Evolutionary conservation across 2,797 vertebrate species (phyloP).

Genomic region (Cynodonichthys magdalenae): DNA sequence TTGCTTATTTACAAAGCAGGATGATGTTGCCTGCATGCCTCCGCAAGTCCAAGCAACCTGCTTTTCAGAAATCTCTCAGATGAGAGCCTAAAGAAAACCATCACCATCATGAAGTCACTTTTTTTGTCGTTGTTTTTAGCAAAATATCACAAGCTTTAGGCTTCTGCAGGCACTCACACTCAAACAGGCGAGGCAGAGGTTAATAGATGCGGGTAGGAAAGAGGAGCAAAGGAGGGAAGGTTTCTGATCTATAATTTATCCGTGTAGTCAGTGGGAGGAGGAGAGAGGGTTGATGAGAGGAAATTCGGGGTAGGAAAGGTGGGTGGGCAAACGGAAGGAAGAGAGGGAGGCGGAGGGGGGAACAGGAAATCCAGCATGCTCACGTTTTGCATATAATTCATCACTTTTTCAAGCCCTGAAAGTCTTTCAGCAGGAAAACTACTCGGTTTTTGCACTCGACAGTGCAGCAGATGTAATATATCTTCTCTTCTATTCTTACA

Average conservation of each 20-base stretch:
- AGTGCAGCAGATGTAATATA: background rate
- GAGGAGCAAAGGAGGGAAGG: constrained; percentile 32
- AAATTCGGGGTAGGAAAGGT: constrained; percentile 42
- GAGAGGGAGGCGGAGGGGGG: constrained; percentile 7
- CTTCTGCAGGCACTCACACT: background rate
- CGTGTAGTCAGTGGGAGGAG: constrained; percentile 55
- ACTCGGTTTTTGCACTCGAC: constrained; percentile 9
- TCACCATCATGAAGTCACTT: constrained; percentile 12
- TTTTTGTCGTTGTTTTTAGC: constrained; percentile 11
- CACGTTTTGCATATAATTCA: constrained; percentile 43
- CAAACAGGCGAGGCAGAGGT: constrained; percentile 6
- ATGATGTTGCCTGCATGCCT: constrained; percentile 43
- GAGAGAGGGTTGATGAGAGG: constrained; percentile 45
- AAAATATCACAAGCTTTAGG: constrained; percentile 5
- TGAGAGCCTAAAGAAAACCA: constrained; percentile 8
- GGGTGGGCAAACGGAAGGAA: constrained; percentile 28
- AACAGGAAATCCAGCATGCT: constrained; percentile 30
- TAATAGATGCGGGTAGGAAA: constrained; percentile 26
- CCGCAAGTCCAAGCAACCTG: constrained; percentile 49
- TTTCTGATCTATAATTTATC: constrained; percentile 77
- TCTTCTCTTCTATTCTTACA: background rate
- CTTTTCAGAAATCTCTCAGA: background rate
- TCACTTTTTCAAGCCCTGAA: constrained; percentile 34
- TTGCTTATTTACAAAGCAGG: constrained; percentile 47
- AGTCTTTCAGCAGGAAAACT: constrained; percentile 11